Percentiles rank a stretch among this genome's conserved stretches.
Conservation (phyloP, 1,140 invertebrate genomes). For the Ganaspis sp. region DNA sequence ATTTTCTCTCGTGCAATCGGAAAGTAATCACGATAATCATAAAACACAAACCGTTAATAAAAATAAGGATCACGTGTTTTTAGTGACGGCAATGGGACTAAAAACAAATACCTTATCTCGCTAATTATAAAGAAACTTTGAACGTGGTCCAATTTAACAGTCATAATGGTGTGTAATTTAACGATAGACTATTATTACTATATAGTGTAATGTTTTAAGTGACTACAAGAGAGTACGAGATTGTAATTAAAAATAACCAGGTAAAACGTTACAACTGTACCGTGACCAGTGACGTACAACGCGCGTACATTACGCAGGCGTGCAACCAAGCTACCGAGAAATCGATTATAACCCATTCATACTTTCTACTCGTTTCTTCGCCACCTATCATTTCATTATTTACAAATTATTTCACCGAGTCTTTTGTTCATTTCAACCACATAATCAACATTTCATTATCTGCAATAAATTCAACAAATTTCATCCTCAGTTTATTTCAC, state of each 20-base stretch:
- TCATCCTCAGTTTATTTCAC: no score
- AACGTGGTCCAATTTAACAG: no score
- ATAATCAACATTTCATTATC: neutral
- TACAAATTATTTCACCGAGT: neutral
- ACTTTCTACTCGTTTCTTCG: neutral
- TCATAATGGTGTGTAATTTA: no score
- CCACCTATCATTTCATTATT: neutral
- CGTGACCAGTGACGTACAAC: constrained; percentile 3
- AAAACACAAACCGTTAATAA: no score
- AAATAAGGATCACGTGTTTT: no score
- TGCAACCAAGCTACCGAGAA: constrained; percentile 6
- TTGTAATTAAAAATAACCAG: constrained; percentile 6
- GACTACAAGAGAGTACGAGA: neutral
- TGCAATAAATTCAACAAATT: no score
- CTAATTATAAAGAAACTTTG: no score
- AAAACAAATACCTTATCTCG: no score
- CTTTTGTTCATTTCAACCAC: neutral
- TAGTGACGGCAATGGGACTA: no score
- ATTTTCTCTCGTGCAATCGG: no score
- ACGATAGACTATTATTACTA: neutral
- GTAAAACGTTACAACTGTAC: constrained; percentile 11
- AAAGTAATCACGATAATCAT: no score
- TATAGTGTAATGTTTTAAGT: neutral
- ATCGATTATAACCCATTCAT: constrained; percentile 9
- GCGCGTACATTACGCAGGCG: constrained; percentile 2